Base-by-base conservation (phyloP, 1,140 invertebrate genomes). In the Atta cephalotes region DNA sequence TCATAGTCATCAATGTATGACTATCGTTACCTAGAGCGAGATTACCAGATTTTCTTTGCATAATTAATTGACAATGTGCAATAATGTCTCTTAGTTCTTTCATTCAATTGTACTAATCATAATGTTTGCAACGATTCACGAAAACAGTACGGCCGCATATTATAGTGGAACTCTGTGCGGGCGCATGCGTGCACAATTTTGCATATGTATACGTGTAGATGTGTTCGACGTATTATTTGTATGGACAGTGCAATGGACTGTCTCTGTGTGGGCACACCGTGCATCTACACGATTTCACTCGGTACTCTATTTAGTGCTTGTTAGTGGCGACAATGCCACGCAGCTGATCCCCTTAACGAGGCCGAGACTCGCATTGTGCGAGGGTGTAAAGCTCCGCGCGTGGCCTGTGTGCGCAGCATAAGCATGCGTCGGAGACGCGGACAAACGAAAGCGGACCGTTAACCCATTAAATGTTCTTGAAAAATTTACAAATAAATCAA, bases 311-410 rank as follows among this genome's bases (percentile, higher is more conserved):
- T 95, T 95, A 95, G 92, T 92, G 93, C 94, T 95, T 93, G 95
- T 95, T 95, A 95, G 92, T 89, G 90, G 70, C 89, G 91, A 93
- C 94, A 94, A 93, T 93, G 87, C 90, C 89, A 87, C 85, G 91
- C 92, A 92, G 92, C 93, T 94, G 94, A 95, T 95, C 92, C 93
- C 92, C 92, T 89, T 95, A 95, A 95, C 93, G 94, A 95, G 94
- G 91, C 90, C 86, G 92, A 85, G 81, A 53, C 86, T 87, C 87
- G 86, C 86, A 90, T 91, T 92, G 86, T 91, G 89, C 85, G 88
- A 93, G 92, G 93, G 92, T 91, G 93, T 92, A 92, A 92, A 92
- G 85, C 86, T 90, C 62, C 65, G 71, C 89, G 79, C 88, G 88
- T 87, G 85, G 74, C 49, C 72, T 88, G 71, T 80, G 87, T 62